Evolutionary conservation across 2,797 vertebrate genomes (phyloP), one percentile per base, ranked within the genome.

Genomic region (Alfaro cultratus): DNA sequence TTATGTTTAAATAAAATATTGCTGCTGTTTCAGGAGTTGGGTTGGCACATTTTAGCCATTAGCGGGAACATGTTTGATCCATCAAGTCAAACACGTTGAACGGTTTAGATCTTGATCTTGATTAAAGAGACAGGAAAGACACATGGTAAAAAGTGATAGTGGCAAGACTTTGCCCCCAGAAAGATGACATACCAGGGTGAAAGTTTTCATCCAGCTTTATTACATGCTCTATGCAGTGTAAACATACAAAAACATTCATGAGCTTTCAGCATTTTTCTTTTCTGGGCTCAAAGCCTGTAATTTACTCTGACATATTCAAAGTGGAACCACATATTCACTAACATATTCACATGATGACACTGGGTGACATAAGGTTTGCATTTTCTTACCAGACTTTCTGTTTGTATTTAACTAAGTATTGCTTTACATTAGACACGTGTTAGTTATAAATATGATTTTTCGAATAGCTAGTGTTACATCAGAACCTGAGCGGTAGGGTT

Each of bases 371-470:
- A 36, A 36, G 62, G 62, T 67, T 57, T 73, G 78, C 76, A 82
- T 92, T 83, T 86, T 67, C 71, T 67, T 90, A 88, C 87, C 31
- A 67, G 62, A 9, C 62, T 36, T 23, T 88, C 90, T 94, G 91
- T 83, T 85, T 83, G 73, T 74, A 77, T 87, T 93, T 86, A 92
- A 85, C 86, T 13, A 43, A 9, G 34, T 3, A 21, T 39, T n/a
- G 36, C 5, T 70, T 70, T 43, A 7, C 11, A n/a, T 43, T 70
- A 43, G n/a, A 12, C 3, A 43, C 23, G 26, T 12, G 31, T 7
- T 53, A 15, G 1, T 51, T 74, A 15, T 53, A 2, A 26, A 36
- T 73, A 12, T 36, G 46, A 41, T 41, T 41, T 64, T 26, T 68
- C 1, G 1, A 41, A 43, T 41, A 41, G 43, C 31, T 67, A 18